These are phyloP conservation scores for Rutilus rutilus DNA, from an alignment of 2,113 vertebrate genomes.

Conservation along the genomic window DNA sequence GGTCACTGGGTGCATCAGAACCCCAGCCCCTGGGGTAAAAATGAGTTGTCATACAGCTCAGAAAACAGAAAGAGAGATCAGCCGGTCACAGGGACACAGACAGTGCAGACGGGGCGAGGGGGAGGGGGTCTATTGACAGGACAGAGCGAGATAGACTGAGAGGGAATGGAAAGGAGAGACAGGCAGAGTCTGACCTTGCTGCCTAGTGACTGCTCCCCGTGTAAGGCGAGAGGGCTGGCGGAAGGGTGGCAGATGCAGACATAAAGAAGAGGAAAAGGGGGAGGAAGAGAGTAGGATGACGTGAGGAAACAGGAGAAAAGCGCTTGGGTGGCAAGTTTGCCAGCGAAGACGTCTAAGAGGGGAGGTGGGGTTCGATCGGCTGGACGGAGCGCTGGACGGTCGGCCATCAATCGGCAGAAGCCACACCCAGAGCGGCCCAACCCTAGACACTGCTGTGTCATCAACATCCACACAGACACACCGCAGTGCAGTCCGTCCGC, in stretches of 20 bases:
- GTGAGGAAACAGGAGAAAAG: conserved; percentile 52
- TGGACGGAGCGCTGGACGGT: conserved; percentile 60
- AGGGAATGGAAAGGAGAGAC: conserved; percentile 46
- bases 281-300: conserved; percentile 34
- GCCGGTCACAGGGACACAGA: conserved; percentile 26
- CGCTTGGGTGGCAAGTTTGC: conserved; percentile 68
- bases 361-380: conserved; percentile 44
- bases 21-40: conserved; percentile 11
- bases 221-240: conserved; percentile 51
- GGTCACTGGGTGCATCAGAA: conserved; percentile 17
- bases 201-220: conserved; percentile 66
- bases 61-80: conserved; percentile 6
- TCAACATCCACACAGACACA: conserved; percentile 41
- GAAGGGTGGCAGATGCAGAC: conserved; percentile 66
- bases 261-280: conserved; percentile 56
- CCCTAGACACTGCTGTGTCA: conserved; percentile 44
- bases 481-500: conserved; percentile 50
- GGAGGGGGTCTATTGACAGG: conserved; percentile 18
- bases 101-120: background rate
- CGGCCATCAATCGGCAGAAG: conserved; percentile 64
- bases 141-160: conserved; percentile 47
- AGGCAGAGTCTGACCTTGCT: conserved; percentile 72
- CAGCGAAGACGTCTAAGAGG: conserved; percentile 1
- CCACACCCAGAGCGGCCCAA: conserved; percentile 60
- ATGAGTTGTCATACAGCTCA: background rate